phyloP scores from a whole-genome alignment of 64 coral and sea anemone genomes.

The Actinia equina region DNA sequence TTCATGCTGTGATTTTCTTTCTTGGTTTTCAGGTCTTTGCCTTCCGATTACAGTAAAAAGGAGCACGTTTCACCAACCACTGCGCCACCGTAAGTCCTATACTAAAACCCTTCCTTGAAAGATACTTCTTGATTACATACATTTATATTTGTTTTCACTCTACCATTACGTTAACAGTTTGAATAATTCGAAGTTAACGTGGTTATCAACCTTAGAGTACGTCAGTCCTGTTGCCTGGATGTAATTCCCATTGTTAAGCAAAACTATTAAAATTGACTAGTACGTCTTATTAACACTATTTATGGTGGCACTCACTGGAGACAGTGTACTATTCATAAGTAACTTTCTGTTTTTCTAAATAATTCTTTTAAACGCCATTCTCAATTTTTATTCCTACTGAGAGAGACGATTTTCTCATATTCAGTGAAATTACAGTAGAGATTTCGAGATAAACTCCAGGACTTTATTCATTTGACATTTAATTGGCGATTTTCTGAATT shows the following conservation, averaged over 20 bases:
- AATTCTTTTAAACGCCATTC: no score
- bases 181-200: neutral
- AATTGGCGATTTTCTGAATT: conserved; percentile 2
- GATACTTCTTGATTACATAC: neutral
- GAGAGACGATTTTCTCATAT: neutral
- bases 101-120: neutral
- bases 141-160: neutral
- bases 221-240: neutral
- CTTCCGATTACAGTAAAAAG: neutral
- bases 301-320: neutral
- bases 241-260: neutral
- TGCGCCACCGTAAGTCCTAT: neutral
- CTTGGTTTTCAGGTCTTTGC: neutral
- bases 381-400: neutral
- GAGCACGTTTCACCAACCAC: neutral
- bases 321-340: no score
- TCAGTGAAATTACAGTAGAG: neutral
- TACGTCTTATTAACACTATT: neutral
- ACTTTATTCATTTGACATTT: neutral
- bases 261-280: neutral
- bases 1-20: neutral
- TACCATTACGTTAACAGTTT: neutral
- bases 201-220: neutral
- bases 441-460: neutral
- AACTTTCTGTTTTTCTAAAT: neutral